phyloP scores from a whole-genome alignment of 2,797 vertebrate genomes.

The Lemur catta region DNA sequence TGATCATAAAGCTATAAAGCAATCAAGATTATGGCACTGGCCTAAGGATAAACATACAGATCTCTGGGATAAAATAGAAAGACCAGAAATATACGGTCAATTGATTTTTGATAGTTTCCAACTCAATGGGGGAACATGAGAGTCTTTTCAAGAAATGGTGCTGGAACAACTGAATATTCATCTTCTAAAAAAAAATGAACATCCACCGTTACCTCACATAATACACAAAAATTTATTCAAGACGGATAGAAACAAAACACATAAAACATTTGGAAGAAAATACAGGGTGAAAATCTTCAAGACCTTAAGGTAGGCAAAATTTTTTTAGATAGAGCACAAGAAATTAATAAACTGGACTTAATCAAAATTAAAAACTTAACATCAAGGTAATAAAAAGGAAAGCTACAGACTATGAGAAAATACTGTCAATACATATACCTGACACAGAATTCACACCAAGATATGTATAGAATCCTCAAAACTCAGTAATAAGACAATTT shows the following conservation, averaged over 20 bases:
- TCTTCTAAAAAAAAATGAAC: not conserved
- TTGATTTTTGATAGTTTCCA: not conserved
- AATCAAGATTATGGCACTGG: not conserved
- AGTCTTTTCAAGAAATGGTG: not conserved
- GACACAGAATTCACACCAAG: not conserved
- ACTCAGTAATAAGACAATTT: not conserved
- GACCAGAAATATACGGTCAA: not conserved
- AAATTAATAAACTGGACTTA: not conserved
- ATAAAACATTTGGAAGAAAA: not conserved
- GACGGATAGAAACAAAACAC: not conserved
- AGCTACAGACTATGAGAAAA: not conserved
- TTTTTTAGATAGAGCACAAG: not conserved
- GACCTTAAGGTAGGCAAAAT: not conserved
- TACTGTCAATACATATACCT: not conserved
- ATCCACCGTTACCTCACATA: not conserved
- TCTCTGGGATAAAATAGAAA: not conserved
- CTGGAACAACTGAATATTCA: not conserved
- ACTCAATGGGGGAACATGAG: not conserved
- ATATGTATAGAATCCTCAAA: slow-evolving; percentile 17
- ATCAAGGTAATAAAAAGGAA: slow-evolving; percentile 8
- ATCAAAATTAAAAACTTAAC: slow-evolving; percentile 16
- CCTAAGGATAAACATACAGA: not conserved
- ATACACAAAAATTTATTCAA: not conserved
- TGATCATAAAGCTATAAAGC: not conserved
- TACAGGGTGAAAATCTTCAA: not conserved